A percentile compares a stretch with the other conserved stretches of the same genome.
These are phyloP conservation scores for Alloplasta piceator DNA, from an alignment of 2,888 invertebrate species.

Conservation along the genomic window DNA sequence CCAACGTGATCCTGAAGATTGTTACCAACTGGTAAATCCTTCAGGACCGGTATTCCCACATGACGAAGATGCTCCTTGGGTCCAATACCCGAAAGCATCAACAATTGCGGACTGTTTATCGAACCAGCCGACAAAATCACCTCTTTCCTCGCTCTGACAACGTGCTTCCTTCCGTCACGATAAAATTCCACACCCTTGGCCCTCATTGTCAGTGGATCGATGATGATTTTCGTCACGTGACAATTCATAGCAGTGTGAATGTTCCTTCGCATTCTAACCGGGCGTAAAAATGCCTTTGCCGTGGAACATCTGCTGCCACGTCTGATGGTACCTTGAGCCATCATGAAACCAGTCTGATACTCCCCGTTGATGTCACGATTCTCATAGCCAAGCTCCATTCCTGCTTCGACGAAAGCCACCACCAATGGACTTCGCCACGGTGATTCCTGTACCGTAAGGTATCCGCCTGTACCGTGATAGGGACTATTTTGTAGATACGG, in stretches of 20 bases:
- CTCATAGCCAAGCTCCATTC: slow-evolving; percentile 92
- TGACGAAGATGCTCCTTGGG: slow-evolving; percentile 88
- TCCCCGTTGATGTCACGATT: slow-evolving; percentile 93
- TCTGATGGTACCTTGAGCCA: slow-evolving; percentile 92
- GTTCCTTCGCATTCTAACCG: slow-evolving; percentile 90
- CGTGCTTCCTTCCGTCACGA: slow-evolving; percentile 88
- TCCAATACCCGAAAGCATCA: slow-evolving; percentile 95
- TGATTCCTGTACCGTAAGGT: slow-evolving; percentile 91
- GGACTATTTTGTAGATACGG: slow-evolving; percentile 90
- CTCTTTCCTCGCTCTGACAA: slow-evolving; percentile 91
- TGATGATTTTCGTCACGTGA: slow-evolving; percentile 90
- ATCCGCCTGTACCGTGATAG: slow-evolving; percentile 90
- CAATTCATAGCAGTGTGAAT: slow-evolving; percentile 92
- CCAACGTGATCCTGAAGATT: slow-evolving; percentile 95
- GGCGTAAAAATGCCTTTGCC: slow-evolving; percentile 93
- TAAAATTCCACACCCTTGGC: slow-evolving; percentile 93
- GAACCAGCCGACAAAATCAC: slow-evolving; percentile 95
- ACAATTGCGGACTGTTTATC: slow-evolving; percentile 95
- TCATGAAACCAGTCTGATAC: slow-evolving; percentile 91
- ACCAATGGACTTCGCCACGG: slow-evolving; percentile 93
- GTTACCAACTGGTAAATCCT: slow-evolving; percentile 90
- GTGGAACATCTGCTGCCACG: slow-evolving; percentile 92
- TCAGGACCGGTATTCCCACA: slow-evolving; percentile 89
- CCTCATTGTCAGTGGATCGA: slow-evolving; percentile 89
- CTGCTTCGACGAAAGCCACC: slow-evolving; percentile 92